Conservation (phyloP, 1,140 invertebrate genomes). For the Aleiodes sp. region DNA sequence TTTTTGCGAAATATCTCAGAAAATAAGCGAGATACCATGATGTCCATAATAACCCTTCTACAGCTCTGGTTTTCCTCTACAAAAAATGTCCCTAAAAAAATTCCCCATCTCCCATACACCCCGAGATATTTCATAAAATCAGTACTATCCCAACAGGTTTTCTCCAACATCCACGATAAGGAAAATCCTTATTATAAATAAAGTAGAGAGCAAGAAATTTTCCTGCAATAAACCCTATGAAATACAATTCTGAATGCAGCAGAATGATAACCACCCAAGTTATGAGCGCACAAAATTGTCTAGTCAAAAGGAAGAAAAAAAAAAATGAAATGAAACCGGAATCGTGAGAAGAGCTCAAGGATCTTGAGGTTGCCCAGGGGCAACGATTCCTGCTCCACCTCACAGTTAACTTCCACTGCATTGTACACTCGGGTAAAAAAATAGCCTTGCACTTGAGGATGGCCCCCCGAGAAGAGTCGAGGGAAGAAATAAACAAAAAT, state of each 20-base stretch:
- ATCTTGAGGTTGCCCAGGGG: slow-evolving; percentile 5
- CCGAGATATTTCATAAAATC: too few species aligned
- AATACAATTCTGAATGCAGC: background rate
- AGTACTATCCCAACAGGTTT: too few species aligned
- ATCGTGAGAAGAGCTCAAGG: slow-evolving; percentile 18
- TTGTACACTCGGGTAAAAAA: background rate
- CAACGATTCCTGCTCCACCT: background rate
- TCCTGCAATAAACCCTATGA: slow-evolving; percentile 1
- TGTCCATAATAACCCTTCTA: too few species aligned
- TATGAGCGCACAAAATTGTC: background rate
- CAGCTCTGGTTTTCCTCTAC: too few species aligned
- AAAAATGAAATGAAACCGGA: slow-evolving; percentile 18
- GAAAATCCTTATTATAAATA: too few species aligned
- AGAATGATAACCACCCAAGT: background rate
- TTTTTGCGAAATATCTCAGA: too few species aligned
- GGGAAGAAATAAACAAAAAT: background rate
- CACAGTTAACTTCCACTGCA: too few species aligned
- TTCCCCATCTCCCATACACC: too few species aligned
- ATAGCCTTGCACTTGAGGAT: background rate
- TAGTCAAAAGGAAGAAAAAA: background rate
- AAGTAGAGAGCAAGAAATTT: too few species aligned
- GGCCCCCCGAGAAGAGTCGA: background rate
- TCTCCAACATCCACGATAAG: too few species aligned
- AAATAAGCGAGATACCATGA: too few species aligned
- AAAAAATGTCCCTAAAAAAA: too few species aligned